Evolutionary conservation across 2,113 vertebrate species (phyloP).

Genomic region (Python bivittatus): DNA sequence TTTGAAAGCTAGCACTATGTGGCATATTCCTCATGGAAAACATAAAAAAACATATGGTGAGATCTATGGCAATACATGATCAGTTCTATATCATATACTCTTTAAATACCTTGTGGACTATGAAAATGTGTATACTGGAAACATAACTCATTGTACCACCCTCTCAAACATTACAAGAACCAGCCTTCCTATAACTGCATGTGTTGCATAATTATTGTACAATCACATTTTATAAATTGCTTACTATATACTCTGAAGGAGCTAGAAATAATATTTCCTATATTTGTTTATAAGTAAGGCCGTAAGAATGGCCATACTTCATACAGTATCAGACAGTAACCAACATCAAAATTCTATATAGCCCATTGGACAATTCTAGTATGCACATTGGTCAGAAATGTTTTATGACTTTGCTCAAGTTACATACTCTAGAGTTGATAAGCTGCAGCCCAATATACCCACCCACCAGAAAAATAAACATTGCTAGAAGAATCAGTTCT

Average conservation of each 20-base stretch:
- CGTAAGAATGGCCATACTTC: neutral
- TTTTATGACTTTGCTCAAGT: neutral
- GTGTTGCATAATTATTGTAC: neutral
- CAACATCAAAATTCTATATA: neutral
- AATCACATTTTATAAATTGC: neutral
- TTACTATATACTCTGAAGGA: neutral
- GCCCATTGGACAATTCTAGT: neutral
- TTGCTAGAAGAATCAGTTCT: neutral
- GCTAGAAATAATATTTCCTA: too few species aligned
- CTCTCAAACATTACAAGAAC: neutral
- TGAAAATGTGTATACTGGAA: neutral
- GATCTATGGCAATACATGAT: neutral
- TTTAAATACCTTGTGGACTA: neutral
- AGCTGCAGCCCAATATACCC: neutral
- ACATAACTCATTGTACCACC: neutral
- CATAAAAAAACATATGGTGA: neutral
- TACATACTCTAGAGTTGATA: neutral
- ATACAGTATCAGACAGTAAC: neutral
- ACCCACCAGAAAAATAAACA: too few species aligned
- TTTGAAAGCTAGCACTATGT: neutral
- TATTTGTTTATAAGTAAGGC: neutral
- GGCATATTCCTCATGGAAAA: neutral
- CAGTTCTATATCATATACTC: neutral
- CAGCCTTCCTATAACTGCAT: neutral
- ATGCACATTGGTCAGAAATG: neutral